Base-by-base conservation (phyloP, 2,113 vertebrate genomes). In the Mixornis gularis region DNA sequence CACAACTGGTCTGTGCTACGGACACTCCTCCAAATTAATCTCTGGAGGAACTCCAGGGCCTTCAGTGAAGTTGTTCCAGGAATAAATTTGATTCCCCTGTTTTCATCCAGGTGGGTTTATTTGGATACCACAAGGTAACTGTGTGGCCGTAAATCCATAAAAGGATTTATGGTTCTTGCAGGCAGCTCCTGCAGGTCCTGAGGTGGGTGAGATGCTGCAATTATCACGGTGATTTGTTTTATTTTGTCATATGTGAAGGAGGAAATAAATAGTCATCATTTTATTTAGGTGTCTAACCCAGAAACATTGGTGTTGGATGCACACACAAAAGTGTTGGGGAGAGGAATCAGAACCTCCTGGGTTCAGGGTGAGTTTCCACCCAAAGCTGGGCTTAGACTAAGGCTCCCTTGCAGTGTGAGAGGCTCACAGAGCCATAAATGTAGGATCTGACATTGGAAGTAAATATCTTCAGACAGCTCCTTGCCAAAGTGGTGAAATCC, bases 51-150 rank as follows among this genome's bases (percentile, higher is more conserved):
- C 49, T 78, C 79, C 65, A 44, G 51, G 62, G 27, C 44, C 55
- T 93, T 74, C 56, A 49, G n/a, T 4, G 3, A 27, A 51, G 38
- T 25, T 86, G 36, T 34, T 82, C 16, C 52, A 80, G 58, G 46
- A 62, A n/a, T 41, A 76, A 72, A 70, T 71, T 16, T 85, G 78
- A 53, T 29, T n/a, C 32, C 19, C 7, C 58, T 49, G 10, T 95
- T 83, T 89, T 94, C 79, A 91, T 92, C 86, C 62, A 80, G 48
- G 41, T 87, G 53, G 40, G 71, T 93, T 94, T 95, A 82, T 58
- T 84, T 88, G 92, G 88, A 52, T 88, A 71, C 55, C 55, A n/a
- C 74, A 77, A 89, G 29, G 85, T 88, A 84, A 95, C 79, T n/a
- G 41, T 3, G 6, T 89, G 76, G 79, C 72, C 64, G 9, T 73